These are phyloP conservation scores for Apoderus coryli DNA, from an alignment of 2,888 invertebrate species.

Conservation along the genomic window DNA sequence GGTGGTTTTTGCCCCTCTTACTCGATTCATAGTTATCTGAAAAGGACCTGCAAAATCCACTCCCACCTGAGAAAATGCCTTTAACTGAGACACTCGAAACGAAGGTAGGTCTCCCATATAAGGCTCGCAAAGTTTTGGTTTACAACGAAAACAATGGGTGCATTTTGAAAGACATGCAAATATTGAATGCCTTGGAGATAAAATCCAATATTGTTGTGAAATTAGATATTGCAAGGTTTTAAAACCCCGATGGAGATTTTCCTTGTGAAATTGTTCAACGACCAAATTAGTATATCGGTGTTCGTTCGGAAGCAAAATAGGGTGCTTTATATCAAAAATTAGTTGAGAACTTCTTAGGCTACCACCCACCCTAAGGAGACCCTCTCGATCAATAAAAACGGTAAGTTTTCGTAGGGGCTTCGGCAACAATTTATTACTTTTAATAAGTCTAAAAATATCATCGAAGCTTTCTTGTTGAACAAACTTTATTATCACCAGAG, in stretches of 20 bases:
- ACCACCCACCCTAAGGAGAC: background rate
- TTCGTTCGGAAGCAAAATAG: too few relatives aligned
- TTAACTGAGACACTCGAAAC: background rate
- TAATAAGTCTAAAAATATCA: too few relatives aligned
- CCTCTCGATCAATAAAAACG: background rate
- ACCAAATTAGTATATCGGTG: background rate
- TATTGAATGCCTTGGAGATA: background rate
- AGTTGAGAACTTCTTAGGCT: background rate
- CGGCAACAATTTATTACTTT: slow-evolving; percentile 1
- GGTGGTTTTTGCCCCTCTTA: background rate
- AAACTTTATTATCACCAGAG: too few relatives aligned
- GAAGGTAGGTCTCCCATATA: slow-evolving; percentile 2
- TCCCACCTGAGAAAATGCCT: background rate
- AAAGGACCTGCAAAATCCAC: background rate
- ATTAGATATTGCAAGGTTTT: background rate
- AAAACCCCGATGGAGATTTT: background rate
- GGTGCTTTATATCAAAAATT: background rate
- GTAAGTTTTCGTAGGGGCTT: background rate
- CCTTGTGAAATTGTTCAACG: slow-evolving; percentile 3
- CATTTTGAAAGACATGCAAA: background rate
- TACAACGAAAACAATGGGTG: background rate
- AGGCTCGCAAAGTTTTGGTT: background rate
- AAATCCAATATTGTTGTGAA: background rate
- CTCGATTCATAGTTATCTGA: background rate
- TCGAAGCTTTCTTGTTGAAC: too few relatives aligned